These are phyloP conservation scores for Coelopa frigida DNA, from an alignment of 1,140 invertebrate species.

Conservation along the genomic window DNA sequence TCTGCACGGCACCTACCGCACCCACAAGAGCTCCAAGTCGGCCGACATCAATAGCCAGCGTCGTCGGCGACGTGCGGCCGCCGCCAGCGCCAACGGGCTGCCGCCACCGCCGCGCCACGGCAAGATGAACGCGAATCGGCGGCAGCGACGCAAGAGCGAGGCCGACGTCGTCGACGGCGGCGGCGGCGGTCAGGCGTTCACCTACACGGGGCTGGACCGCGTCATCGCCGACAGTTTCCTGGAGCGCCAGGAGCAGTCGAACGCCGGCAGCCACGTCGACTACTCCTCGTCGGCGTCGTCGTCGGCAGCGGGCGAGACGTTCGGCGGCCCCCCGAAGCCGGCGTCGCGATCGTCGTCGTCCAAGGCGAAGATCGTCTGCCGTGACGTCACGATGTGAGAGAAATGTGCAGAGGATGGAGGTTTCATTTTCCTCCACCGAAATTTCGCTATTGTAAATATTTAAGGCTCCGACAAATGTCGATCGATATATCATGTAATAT, in stretches of 20 bases:
- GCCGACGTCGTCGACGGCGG: conserved; percentile 34
- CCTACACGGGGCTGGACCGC: conserved; percentile 35
- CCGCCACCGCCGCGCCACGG: conserved; percentile 14
- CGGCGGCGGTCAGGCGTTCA: conserved; percentile 30
- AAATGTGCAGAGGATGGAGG: no score
- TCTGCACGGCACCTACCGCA: conserved; percentile 31
- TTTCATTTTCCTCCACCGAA: no score
- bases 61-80: conserved; percentile 20
- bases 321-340: conserved; percentile 12
- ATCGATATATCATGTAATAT: no score
- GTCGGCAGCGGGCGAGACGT: conserved; percentile 23
- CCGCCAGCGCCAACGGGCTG: conserved; percentile 18
- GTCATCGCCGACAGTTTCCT: conserved; percentile 40
- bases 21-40: conserved; percentile 36
- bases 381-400: conserved; percentile 30
- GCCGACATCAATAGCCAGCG: conserved; percentile 29
- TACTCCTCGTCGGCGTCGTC: conserved; percentile 37
- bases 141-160: conserved; percentile 39
- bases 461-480: no score
- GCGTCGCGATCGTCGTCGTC: conserved; percentile 21
- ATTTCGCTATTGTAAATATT: no score
- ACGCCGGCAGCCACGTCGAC: conserved; percentile 32
- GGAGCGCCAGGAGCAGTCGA: conserved; percentile 35
- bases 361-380: conserved; percentile 32
- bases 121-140: conserved; percentile 28